Evolutionary conservation across 2,113 vertebrate species (phyloP), one percentile per base, ranked within the genome.

Genomic region (Thalassoma bifasciatum): DNA sequence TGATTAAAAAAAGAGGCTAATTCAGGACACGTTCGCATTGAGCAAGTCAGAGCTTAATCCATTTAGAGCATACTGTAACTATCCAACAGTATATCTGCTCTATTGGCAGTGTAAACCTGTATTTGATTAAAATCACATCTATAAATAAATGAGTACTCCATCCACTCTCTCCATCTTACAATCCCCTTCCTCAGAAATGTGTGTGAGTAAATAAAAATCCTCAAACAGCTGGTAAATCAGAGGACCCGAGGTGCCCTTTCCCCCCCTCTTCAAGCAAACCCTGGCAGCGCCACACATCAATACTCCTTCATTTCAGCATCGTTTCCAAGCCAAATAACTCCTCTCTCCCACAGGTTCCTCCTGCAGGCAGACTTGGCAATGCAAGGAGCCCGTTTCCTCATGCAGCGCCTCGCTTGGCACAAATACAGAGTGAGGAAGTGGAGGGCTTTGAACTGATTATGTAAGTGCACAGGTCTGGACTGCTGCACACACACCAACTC

Each of bases 371-470:
- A 63, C 44, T 46, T 77, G 70, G 81, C 69, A 65, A 30, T 3
- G 52, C 58, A n/a, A 46, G 47, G n/a, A 30, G 46, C 50, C 66
- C n/a, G 59, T 60, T 72, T 76, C 67, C 40, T 46, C 44, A 14
- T 50, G 63, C 77, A 72, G 36, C 51, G 47, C 72, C 46, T 46
- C 36, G 34, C 66, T 76, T 81, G 72, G 74, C 68, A 64, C 37
- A 37, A 47, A 52, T 8, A 57, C 8, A 65, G 3, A 23, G n/a
- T n/a, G 42, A 14, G 17, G 6, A 14, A 72, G 36, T 19, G 52
- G 24, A 73, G 36, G 69, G 64, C 68, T 82, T 77, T 77, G 74
- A 77, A 68, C 63, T 59, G 58, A 72, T 82, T 77, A 74, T 64
- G 52, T 65, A 81, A 81, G 59, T 74, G 58, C 65, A 68, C 36